phyloP scores from a whole-genome alignment of 2,113 vertebrate species.

The Ginglymostoma cirratum region DNA sequence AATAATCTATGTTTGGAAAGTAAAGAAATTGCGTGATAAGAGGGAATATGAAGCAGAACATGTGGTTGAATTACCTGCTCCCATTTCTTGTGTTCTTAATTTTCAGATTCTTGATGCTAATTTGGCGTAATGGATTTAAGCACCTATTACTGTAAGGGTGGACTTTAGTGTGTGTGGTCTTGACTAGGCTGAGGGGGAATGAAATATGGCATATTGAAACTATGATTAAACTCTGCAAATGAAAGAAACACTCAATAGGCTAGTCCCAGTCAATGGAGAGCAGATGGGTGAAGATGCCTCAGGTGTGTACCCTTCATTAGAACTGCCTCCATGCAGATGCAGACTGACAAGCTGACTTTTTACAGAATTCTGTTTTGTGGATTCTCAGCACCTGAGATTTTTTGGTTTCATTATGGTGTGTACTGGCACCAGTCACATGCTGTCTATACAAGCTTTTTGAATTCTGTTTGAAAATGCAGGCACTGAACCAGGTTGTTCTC shows the following conservation, averaged over 20 bases:
- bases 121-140: background rate
- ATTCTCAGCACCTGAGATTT: background rate
- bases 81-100: background rate
- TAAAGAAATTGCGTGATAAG: too few species aligned
- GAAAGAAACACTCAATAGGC: background rate
- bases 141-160: background rate
- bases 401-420: background rate
- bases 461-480: slow-evolving; percentile 52
- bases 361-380: background rate
- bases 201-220: background rate
- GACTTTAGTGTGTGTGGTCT: background rate
- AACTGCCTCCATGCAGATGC: background rate
- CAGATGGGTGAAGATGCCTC: background rate
- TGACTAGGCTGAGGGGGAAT: background rate
- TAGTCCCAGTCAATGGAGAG: background rate
- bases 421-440: background rate
- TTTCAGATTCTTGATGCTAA: background rate
- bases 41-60: too few species aligned
- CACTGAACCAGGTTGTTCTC: slow-evolving; percentile 91
- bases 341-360: background rate
- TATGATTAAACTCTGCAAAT: background rate
- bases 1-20: too few species aligned
- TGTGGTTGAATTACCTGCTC: too few species aligned
- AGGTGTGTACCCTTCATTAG: background rate
- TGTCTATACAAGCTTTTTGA: background rate